Percentiles rank a stretch among this genome's conserved stretches.
Evolutionary conservation across 2,113 vertebrate genomes (phyloP).

Genomic region (Odocoileus virginianus): DNA sequence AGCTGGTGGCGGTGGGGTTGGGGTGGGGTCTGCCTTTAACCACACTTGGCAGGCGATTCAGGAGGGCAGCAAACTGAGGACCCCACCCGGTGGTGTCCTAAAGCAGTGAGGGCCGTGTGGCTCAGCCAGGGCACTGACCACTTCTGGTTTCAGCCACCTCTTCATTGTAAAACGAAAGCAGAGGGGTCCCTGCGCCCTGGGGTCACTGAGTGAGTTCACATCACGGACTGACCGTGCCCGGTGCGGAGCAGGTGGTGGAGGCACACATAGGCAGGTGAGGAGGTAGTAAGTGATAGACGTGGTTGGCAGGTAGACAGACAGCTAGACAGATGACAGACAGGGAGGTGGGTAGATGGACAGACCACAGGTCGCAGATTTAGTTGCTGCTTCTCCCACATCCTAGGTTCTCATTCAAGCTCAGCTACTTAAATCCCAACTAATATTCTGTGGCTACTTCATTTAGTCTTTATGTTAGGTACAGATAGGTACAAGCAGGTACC

Average conservation of each 20-base stretch:
- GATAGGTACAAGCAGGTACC: neutral
- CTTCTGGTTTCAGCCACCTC: rapidly evolving
- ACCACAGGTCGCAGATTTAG: rapidly evolving
- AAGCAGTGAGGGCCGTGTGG: rapidly evolving
- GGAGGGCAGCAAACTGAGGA: rapidly evolving
- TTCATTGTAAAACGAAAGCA: rapidly evolving
- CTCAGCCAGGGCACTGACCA: rapidly evolving
- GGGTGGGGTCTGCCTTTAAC: neutral
- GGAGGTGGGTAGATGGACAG: neutral
- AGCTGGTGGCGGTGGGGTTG: rapidly evolving
- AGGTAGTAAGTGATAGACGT: rapidly evolving
- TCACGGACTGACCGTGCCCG: rapidly evolving
- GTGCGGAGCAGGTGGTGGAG: neutral
- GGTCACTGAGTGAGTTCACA: rapidly evolving
- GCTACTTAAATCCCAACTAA: neutral
- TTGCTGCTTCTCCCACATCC: neutral
- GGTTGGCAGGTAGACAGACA: neutral
- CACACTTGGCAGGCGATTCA: neutral
- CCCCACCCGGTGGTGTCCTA: neutral
- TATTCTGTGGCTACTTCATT: neutral
- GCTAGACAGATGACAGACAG: rapidly evolving
- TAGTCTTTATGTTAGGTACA: neutral
- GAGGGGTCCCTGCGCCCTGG: neutral
- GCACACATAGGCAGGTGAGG: neutral
- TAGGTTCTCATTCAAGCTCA: neutral